Conservation (phyloP, 2,888 invertebrate genomes). For the Andrena dorsata region DNA sequence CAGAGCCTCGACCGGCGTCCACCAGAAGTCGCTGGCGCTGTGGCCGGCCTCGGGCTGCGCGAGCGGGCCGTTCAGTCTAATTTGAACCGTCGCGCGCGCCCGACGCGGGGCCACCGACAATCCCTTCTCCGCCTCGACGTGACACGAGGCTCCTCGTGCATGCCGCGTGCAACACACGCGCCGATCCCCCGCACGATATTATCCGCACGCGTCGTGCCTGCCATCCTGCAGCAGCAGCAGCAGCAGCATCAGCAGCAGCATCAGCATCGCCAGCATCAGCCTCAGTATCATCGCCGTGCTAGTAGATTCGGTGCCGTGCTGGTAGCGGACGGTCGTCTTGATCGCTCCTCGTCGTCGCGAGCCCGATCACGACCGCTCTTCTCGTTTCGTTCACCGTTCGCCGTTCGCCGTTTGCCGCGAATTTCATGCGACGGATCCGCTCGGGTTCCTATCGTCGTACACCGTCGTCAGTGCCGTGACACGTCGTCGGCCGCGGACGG, state of each 20-base stretch:
- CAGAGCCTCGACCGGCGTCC: constrained; percentile 84
- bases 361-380: constrained; percentile 15
- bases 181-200: constrained; percentile 69
- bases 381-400: constrained; percentile 15
- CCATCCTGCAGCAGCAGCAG: constrained; percentile 26
- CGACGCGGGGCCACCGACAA: constrained; percentile 79
- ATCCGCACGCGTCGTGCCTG: constrained; percentile 61
- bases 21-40: constrained; percentile 83
- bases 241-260: constrained; percentile 14
- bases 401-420: not conserved
- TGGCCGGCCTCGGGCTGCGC: constrained; percentile 83
- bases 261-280: constrained; percentile 23
- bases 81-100: constrained; percentile 85
- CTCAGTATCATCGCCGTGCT: constrained; percentile 26
- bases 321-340: not conserved
- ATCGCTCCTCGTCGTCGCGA: constrained; percentile 6
- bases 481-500: constrained; percentile 11
- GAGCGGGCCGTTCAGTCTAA: constrained; percentile 84
- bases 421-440: too few relatives aligned
- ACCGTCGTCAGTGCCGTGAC: constrained; percentile 29
- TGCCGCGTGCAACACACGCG: constrained; percentile 73
- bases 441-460: not conserved
- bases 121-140: constrained; percentile 73
- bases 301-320: constrained; percentile 19
- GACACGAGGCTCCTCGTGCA: constrained; percentile 75